Conservation (phyloP, 2,888 invertebrate species). For the Rugalucina vietnamica region DNA sequence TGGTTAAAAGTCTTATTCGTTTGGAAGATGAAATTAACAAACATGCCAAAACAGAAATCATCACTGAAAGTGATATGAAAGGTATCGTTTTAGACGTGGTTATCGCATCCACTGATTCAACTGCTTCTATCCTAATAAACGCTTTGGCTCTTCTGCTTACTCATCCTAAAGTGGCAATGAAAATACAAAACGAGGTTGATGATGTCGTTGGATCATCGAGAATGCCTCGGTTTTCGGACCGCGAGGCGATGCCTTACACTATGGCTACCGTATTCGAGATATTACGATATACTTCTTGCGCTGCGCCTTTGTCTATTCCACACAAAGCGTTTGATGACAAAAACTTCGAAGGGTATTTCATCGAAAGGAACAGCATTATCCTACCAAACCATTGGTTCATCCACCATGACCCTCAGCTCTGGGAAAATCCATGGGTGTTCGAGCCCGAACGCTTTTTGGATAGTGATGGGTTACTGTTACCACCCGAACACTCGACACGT, state of each 20-base stretch:
- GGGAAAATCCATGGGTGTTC: conserved; percentile 62
- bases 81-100: not conserved
- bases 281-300: not conserved
- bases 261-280: not conserved
- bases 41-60: not conserved
- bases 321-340: not conserved
- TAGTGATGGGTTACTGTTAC: conserved; percentile 48
- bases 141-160: not conserved
- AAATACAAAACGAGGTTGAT: not conserved
- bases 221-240: not conserved
- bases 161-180: not conserved
- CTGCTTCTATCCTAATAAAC: not conserved
- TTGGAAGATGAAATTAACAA: not conserved
- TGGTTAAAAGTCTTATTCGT: not conserved
- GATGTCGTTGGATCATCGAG: not conserved
- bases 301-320: not conserved
- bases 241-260: not conserved
- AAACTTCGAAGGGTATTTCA: not conserved
- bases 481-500: conserved; percentile 42
- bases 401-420: conserved; percentile 51
- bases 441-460: conserved; percentile 63
- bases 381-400: conserved; percentile 53
- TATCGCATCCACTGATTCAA: not conserved
- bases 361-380: not conserved
- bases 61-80: not conserved